Evolutionary conservation across 2,113 vertebrate genomes (phyloP).

Genomic region (Equus quagga): DNA sequence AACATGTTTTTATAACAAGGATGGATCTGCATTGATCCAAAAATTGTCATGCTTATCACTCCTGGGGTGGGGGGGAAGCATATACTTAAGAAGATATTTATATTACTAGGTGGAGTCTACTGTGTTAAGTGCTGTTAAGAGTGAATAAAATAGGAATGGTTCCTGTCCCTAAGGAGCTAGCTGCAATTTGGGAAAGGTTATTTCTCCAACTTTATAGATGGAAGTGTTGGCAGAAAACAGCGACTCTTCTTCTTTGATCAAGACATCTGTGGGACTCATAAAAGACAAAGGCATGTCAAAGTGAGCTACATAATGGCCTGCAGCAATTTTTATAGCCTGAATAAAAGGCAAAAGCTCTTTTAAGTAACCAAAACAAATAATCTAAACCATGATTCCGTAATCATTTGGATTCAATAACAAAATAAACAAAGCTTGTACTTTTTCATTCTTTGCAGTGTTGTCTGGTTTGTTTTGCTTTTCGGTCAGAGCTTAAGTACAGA

Average conservation of each 20-base stretch:
- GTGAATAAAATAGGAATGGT: neutral
- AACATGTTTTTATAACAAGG: conserved; percentile 31
- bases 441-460: neutral
- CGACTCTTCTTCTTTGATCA: conserved; percentile 73
- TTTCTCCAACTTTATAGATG: conserved; percentile 66
- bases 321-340: conserved; percentile 58
- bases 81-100: neutral
- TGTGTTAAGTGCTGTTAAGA: conserved; percentile 54
- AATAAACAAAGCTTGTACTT: neutral
- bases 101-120: neutral
- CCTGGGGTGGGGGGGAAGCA: too few species aligned
- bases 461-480: conserved; percentile 32
- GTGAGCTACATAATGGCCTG: conserved; percentile 51
- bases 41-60: conserved; percentile 28
- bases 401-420: conserved; percentile 53
- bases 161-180: conserved; percentile 49
- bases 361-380: conserved; percentile 66
- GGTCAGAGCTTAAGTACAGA: neutral
- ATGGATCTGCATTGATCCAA: neutral
- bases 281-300: conserved; percentile 69
- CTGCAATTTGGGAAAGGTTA: conserved; percentile 60
- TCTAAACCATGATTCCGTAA: neutral
- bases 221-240: conserved; percentile 66
- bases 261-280: conserved; percentile 63
- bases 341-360: conserved; percentile 51